Conservation (phyloP, 2,888 invertebrate species). For the Geotrupes spiniger region DNA sequence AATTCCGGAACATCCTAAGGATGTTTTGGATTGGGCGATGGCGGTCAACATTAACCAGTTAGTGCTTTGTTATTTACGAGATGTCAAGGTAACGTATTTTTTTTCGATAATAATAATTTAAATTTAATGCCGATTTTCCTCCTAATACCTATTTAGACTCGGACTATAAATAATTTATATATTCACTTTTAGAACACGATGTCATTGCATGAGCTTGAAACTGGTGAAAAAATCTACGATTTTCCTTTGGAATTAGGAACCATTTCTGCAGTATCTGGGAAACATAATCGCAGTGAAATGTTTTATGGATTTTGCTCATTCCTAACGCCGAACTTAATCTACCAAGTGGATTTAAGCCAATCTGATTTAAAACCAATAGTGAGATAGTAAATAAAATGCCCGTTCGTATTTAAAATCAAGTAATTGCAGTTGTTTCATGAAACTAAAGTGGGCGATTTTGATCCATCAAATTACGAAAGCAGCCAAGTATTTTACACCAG, state of each 20-base stretch:
- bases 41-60: constrained; percentile 85
- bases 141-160: background rate
- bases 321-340: constrained; percentile 84
- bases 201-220: constrained; percentile 71
- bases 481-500: constrained; percentile 90
- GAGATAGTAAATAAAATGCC: constrained; percentile 27
- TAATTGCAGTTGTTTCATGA: constrained; percentile 70
- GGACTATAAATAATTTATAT: constrained; percentile 3
- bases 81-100: constrained; percentile 82
- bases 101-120: background rate
- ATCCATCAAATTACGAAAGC: constrained; percentile 74
- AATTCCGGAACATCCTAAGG: constrained; percentile 76
- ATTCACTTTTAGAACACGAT: constrained; percentile 66
- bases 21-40: constrained; percentile 87
- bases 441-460: constrained; percentile 81
- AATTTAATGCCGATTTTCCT: background rate
- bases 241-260: constrained; percentile 87
- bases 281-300: constrained; percentile 81
- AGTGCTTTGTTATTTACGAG: constrained; percentile 83
- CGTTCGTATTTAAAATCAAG: constrained; percentile 1
- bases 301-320: constrained; percentile 95
- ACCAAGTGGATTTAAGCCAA: constrained; percentile 73
- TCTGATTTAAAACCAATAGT: constrained; percentile 63
- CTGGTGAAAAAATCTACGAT: constrained; percentile 68
- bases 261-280: constrained; percentile 79